phyloP scores from a whole-genome alignment of 2,888 invertebrate species.

The Drosophila antonietae region DNA sequence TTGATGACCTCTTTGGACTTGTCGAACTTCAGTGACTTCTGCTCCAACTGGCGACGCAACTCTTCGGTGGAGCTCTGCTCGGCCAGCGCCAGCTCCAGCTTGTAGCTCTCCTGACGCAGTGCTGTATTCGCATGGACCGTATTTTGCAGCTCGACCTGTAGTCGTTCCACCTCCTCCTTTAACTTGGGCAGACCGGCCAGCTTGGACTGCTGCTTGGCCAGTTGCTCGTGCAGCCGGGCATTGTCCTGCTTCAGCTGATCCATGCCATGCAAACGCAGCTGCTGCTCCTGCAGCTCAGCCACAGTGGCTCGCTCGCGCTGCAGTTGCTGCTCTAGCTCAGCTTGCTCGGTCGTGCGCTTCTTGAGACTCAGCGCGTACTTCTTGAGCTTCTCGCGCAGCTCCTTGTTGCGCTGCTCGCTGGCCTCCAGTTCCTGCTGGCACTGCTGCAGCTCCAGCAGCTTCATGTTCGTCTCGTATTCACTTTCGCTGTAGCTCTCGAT shows the following conservation, averaged over 20 bases:
- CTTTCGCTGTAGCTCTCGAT: slow-evolving; percentile 82
- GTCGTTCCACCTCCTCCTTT: slow-evolving; percentile 32
- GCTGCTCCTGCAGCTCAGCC: slow-evolving; percentile 14
- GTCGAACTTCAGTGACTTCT: slow-evolving; percentile 86
- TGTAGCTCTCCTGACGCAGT: slow-evolving; percentile 38
- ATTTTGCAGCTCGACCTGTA: slow-evolving; percentile 58
- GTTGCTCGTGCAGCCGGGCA: background rate
- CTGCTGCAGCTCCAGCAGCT: slow-evolving; percentile 84
- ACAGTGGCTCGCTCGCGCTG: slow-evolving; percentile 45
- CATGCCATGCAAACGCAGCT: background rate
- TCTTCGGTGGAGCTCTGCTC: slow-evolving; percentile 72
- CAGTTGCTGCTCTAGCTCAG: slow-evolving; percentile 87
- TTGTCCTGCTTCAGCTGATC: slow-evolving; percentile 24
- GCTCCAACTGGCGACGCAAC: slow-evolving; percentile 85
- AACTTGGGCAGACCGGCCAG: slow-evolving; percentile 9
- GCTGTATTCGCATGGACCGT: slow-evolving; percentile 42
- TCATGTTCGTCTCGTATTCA: slow-evolving; percentile 76
- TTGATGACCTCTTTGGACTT: slow-evolving; percentile 86
- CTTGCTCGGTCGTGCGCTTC: slow-evolving; percentile 88
- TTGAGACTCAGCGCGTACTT: slow-evolving; percentile 91
- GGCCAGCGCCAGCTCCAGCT: slow-evolving; percentile 34
- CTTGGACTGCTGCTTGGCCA: slow-evolving; percentile 30
- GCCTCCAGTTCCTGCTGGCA: slow-evolving; percentile 83
- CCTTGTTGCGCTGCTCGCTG: slow-evolving; percentile 87
- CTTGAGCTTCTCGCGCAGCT: slow-evolving; percentile 91